A percentile compares a stretch with the other conserved stretches of the same genome.
These are phyloP conservation scores for Ceriagrion tenellum DNA, from an alignment of 2,888 invertebrate species.

Conservation along the genomic window DNA sequence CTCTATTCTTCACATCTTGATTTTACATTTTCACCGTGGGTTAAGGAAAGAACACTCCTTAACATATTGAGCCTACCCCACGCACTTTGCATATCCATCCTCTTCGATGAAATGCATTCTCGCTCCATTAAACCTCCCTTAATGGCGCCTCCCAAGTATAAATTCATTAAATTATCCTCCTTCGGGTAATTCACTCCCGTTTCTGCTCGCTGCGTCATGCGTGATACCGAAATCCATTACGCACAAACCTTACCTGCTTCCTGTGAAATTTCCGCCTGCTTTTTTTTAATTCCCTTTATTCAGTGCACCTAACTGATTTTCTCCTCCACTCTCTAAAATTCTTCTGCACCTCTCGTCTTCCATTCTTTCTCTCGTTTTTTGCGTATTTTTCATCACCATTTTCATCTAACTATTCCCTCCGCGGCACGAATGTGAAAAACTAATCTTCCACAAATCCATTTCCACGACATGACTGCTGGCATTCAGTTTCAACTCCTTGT, in stretches of 20 bases:
- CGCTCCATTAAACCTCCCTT: neutral
- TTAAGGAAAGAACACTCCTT: too few relatives aligned
- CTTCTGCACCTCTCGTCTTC: neutral
- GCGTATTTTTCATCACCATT: neutral
- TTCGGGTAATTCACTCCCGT: neutral
- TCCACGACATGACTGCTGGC: neutral
- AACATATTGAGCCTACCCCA: too few relatives aligned
- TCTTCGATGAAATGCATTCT: neutral
- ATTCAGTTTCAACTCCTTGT: neutral
- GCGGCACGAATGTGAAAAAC: too few relatives aligned
- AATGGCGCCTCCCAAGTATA: neutral
- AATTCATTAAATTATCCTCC: constrained; percentile 38
- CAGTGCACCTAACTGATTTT: neutral
- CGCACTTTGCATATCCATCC: neutral
- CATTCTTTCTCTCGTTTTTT: neutral
- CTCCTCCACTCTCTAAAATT: neutral
- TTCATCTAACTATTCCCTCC: neutral
- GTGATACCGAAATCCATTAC: constrained; percentile 24
- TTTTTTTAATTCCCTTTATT: neutral
- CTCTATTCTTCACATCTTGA: too few relatives aligned
- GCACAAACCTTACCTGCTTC: neutral
- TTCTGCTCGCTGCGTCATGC: constrained; percentile 9
- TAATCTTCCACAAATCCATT: too few relatives aligned
- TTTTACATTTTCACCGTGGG: too few relatives aligned
- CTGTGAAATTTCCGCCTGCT: neutral